Percentiles rank a stretch among this genome's conserved stretches.
Evolutionary conservation across 1,140 invertebrate species (phyloP).

Genomic region (Trinorchestia longiramus): DNA sequence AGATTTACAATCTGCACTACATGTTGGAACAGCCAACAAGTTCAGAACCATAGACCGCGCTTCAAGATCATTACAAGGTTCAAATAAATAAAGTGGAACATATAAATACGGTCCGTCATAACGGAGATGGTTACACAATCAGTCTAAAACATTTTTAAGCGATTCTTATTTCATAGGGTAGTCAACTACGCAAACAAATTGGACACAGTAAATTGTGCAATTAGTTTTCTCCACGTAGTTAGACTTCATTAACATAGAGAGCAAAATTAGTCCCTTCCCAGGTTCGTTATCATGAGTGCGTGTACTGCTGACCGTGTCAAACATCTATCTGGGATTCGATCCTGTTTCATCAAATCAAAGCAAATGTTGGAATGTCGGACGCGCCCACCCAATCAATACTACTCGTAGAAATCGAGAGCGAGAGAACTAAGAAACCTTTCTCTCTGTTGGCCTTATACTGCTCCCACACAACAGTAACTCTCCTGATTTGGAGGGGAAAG

Average conservation of each 20-base stretch:
- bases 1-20: neutral
- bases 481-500: neutral
- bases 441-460: neutral
- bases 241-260: too few species aligned
- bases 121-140: neutral
- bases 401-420: neutral
- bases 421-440: neutral
- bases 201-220: too few species aligned
- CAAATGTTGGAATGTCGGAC: too few species aligned
- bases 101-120: neutral
- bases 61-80: neutral
- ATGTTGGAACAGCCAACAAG: neutral
- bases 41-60: neutral
- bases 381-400: too few species aligned
- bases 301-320: too few species aligned
- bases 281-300: too few species aligned
- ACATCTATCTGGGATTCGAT: too few species aligned
- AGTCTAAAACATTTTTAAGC: neutral
- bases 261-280: too few species aligned
- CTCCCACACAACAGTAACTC: neutral
- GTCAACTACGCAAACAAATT: too few species aligned
- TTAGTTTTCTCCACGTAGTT: too few species aligned
- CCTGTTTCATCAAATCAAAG: too few species aligned
- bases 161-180: too few species aligned
- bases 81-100: neutral